A percentile compares a stretch with the other conserved stretches of the same genome.
These are phyloP conservation scores for Xylota segnis DNA, from an alignment of 2,888 invertebrate species.

Conservation along the genomic window DNA sequence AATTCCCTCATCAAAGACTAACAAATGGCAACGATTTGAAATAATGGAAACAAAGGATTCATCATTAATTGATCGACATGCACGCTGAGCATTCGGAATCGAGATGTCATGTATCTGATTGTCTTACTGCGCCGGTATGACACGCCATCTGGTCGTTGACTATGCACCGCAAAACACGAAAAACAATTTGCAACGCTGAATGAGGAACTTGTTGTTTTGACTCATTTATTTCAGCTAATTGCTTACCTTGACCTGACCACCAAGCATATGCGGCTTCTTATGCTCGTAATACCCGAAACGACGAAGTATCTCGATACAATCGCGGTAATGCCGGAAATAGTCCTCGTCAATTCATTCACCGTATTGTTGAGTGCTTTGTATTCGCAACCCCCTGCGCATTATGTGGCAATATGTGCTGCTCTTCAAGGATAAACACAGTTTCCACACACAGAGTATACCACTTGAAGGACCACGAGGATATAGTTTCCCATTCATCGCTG, in stretches of 20 bases:
- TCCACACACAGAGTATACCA: slow-evolving; percentile 47
- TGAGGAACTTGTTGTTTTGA: background rate
- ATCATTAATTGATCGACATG: slow-evolving; percentile 70
- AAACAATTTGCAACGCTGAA: slow-evolving; percentile 3
- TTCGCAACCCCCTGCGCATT: slow-evolving; percentile 60
- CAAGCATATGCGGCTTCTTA: slow-evolving; percentile 49
- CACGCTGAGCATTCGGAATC: slow-evolving; percentile 40
- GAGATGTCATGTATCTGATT: slow-evolving; percentile 45
- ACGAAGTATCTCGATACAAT: slow-evolving; percentile 55
- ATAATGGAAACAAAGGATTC: slow-evolving; percentile 59
- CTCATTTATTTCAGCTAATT: background rate
- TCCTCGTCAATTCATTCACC: slow-evolving; percentile 71
- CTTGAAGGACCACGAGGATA: slow-evolving; percentile 69
- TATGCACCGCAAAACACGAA: background rate
- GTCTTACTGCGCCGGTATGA: slow-evolving; percentile 8
- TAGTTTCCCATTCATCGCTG: slow-evolving; percentile 63
- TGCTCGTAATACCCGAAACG: slow-evolving; percentile 19
- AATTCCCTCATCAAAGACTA: slow-evolving; percentile 13
- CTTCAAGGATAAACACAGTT: slow-evolving; percentile 70
- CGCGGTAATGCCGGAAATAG: slow-evolving; percentile 66
- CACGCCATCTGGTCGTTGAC: slow-evolving; percentile 40
- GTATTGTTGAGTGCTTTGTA: slow-evolving; percentile 61
- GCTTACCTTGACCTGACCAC: slow-evolving; percentile 6
- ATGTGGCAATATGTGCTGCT: slow-evolving; percentile 64
- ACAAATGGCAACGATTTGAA: slow-evolving; percentile 38